A percentile compares a stretch with the other conserved stretches of the same genome.
phyloP scores from a whole-genome alignment of 1,140 invertebrate genomes.

The Antheraea pernyi region DNA sequence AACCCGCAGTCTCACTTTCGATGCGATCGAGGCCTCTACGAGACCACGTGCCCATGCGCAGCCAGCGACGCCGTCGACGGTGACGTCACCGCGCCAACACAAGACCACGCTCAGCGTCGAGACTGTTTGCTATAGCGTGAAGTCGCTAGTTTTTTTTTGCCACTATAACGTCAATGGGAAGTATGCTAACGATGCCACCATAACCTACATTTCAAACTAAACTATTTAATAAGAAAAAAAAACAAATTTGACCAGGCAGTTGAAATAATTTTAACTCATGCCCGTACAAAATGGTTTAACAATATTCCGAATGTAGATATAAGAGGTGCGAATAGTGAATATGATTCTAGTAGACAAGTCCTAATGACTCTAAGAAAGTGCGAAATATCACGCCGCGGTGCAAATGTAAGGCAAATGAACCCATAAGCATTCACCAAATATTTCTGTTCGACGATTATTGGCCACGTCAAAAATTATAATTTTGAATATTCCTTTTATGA shows the following conservation, averaged over 20 bases:
- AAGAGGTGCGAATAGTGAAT: background rate
- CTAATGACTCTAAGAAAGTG: conserved; percentile 51
- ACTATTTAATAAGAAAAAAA: background rate
- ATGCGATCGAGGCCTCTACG: conserved; percentile 66
- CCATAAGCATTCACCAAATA: conserved; percentile 4
- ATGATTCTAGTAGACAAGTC: conserved; percentile 8
- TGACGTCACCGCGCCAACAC: conserved; percentile 60
- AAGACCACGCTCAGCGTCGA: conserved; percentile 45
- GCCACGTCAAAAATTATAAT: background rate
- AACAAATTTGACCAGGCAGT: background rate
- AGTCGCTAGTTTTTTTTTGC: conserved; percentile 17
- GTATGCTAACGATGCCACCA: conserved; percentile 37
- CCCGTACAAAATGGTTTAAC: background rate
- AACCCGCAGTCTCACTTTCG: conserved; percentile 69
- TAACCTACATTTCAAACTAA: background rate
- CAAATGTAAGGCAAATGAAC: conserved; percentile 36
- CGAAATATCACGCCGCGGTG: conserved; percentile 53
- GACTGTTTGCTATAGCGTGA: conserved; percentile 49
- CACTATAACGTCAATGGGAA: conserved; percentile 61
- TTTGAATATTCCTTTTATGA: background rate
- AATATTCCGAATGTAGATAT: background rate
- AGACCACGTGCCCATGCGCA: conserved; percentile 65
- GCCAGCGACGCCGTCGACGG: conserved; percentile 38
- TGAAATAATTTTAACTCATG: background rate
- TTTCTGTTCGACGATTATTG: background rate